These are phyloP conservation scores for Chamaea fasciata DNA, from an alignment of 2,113 vertebrate genomes.

Conservation along the genomic window DNA sequence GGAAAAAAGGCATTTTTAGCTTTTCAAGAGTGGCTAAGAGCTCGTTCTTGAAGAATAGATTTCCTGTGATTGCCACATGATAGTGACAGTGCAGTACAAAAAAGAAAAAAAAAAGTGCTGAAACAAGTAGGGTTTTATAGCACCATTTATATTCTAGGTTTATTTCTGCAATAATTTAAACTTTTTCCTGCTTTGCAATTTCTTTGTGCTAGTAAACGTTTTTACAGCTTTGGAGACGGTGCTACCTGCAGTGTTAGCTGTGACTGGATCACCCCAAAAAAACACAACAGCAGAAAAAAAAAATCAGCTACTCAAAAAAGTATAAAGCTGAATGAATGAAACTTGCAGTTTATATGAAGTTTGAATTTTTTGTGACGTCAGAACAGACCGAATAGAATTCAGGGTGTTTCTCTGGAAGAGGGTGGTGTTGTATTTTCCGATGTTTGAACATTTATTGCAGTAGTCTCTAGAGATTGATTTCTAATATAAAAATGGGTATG, in stretches of 20 bases:
- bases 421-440: background rate
- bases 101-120: conserved; percentile 36
- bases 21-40: conserved; percentile 16
- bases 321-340: background rate
- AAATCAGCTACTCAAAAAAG: background rate
- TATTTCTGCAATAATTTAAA: conserved; percentile 58
- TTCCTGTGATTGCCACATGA: conserved; percentile 39
- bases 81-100: conserved; percentile 22
- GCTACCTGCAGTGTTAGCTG: background rate
- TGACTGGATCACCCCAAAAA: background rate
- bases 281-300: background rate
- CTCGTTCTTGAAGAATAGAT: conserved; percentile 4
- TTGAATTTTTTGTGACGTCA: background rate
- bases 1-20: conserved; percentile 22
- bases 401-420: background rate
- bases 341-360: background rate
- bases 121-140: conserved; percentile 50
- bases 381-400: background rate
- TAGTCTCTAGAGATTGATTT: background rate
- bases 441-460: background rate
- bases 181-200: conserved; percentile 31
- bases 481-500: background rate
- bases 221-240: conserved; percentile 11
- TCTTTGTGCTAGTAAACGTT: conserved; percentile 27
- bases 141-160: conserved; percentile 43